Percentiles rank a stretch among this genome's conserved stretches.
Evolutionary conservation across 1,140 invertebrate genomes (phyloP).

Genomic region (Choristoneura fumiferana): DNA sequence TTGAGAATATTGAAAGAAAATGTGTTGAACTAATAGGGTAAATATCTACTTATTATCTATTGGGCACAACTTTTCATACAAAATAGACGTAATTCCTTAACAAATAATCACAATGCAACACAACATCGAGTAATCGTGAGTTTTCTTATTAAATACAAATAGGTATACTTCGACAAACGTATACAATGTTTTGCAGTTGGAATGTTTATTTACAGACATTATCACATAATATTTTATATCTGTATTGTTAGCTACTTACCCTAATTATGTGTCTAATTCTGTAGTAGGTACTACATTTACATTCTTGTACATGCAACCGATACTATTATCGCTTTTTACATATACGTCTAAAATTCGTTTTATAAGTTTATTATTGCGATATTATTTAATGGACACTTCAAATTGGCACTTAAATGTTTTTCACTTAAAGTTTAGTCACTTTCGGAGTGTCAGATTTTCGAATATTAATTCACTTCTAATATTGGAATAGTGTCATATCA

Average conservation of each 20-base stretch:
- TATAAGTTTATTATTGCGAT: slow-evolving; percentile 38
- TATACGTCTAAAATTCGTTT: slow-evolving; percentile 31
- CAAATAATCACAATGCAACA: slow-evolving; percentile 4
- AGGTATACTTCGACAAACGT: slow-evolving; percentile 46
- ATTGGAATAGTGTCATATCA: slow-evolving; percentile 17
- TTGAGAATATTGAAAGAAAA: no score
- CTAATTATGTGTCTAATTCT: slow-evolving; percentile 11
- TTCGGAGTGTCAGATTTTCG: not conserved
- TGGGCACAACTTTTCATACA: not conserved
- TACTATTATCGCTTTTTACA: slow-evolving; percentile 24
- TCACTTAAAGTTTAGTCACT: slow-evolving; percentile 12
- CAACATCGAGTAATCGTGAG: slow-evolving; percentile 8
- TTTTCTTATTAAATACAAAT: slow-evolving; percentile 21
- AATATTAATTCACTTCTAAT: slow-evolving; percentile 11
- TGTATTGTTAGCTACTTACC: slow-evolving; percentile 19
- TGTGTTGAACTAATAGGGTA: no score
- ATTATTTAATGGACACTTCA: slow-evolving; percentile 48
- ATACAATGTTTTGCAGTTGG: slow-evolving; percentile 38
- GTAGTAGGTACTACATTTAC: slow-evolving; percentile 23
- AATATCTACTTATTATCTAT: not conserved
- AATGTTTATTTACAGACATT: slow-evolving; percentile 42
- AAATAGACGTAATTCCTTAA: not conserved
- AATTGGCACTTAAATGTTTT: slow-evolving; percentile 35
- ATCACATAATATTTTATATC: slow-evolving; percentile 43
- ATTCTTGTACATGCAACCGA: slow-evolving; percentile 26